These are phyloP conservation scores for Spodoptera frugiperda DNA, from an alignment of 1,140 invertebrate genomes.

Conservation along the genomic window DNA sequence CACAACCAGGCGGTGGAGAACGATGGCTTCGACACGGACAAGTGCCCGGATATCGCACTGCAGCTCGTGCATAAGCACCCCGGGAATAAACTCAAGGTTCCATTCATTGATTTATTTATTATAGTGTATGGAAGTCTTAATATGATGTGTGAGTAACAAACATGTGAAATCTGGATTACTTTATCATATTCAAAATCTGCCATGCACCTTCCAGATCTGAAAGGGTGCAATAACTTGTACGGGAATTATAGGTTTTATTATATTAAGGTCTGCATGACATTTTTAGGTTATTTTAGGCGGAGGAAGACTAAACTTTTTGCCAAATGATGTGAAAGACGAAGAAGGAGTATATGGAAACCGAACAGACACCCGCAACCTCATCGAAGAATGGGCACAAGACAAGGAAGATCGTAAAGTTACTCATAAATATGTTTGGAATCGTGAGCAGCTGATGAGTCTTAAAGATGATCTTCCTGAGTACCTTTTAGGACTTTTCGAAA, in stretches of 20 bases:
- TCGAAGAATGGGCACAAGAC: conserved; percentile 69
- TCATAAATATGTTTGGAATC: conserved; percentile 37
- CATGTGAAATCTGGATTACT: too few relatives aligned
- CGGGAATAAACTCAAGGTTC: conserved; percentile 71
- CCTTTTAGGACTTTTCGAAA: conserved; percentile 89
- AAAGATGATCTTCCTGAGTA: conserved; percentile 33
- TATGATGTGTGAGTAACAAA: too few relatives aligned
- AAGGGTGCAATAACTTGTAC: not conserved
- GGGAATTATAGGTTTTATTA: not conserved
- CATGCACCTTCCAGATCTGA: not conserved
- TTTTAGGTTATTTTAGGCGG: conserved; percentile 89
- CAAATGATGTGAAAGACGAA: conserved; percentile 87
- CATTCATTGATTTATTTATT: not conserved
- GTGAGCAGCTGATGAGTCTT: conserved; percentile 1
- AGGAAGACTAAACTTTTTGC: conserved; percentile 88
- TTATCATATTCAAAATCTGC: too few relatives aligned
- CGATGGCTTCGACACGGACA: conserved; percentile 52
- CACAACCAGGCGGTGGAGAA: conserved; percentile 87
- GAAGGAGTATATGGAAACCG: conserved; percentile 88
- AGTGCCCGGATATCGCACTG: conserved; percentile 72
- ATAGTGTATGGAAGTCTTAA: too few relatives aligned
- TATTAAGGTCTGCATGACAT: not conserved
- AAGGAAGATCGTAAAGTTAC: conserved; percentile 41
- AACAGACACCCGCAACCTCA: conserved; percentile 83
- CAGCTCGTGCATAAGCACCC: conserved; percentile 88